A percentile compares a stretch with the other conserved stretches of the same genome.
Evolutionary conservation across 1,140 invertebrate genomes (phyloP).

Genomic region (Listronotus oregonensis): DNA sequence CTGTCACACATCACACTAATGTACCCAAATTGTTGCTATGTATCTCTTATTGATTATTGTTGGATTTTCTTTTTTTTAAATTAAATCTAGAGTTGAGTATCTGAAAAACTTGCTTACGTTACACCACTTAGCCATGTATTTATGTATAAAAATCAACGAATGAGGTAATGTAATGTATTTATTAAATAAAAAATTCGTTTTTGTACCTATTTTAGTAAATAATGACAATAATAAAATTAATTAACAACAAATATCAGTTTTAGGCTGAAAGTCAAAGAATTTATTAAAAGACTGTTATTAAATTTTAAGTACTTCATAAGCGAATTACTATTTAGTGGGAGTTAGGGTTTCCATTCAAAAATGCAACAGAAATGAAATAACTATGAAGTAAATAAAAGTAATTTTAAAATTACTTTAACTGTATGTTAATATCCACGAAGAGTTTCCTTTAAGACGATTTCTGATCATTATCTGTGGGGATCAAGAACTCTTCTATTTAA

Average conservation of each 20-base stretch:
- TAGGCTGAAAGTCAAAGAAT: constrained; percentile 2
- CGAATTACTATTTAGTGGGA: not conserved
- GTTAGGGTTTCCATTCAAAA: too few relatives aligned
- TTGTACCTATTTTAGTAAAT: constrained; percentile 29
- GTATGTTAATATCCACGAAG: too few relatives aligned
- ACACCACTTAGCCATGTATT: constrained; percentile 14
- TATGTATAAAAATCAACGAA: constrained; percentile 29
- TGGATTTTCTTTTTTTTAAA: not conserved
- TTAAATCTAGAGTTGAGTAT: constrained; percentile 4
- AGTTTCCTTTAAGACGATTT: too few relatives aligned
- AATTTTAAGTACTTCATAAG: not conserved
- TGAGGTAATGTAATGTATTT: constrained; percentile 31
- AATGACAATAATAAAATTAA: constrained; percentile 33
- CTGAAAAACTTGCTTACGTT: not conserved
- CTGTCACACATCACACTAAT: too few relatives aligned
- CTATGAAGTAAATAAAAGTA: too few relatives aligned
- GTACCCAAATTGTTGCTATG: too few relatives aligned
- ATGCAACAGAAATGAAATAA: too few relatives aligned
- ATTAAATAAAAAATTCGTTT: constrained; percentile 33
- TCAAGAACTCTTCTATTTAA: too few relatives aligned
- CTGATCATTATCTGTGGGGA: too few relatives aligned
- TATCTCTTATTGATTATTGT: not conserved
- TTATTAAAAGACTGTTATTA: not conserved
- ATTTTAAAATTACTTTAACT: too few relatives aligned
- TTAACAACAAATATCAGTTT: constrained; percentile 27